Evolutionary conservation across 2,888 invertebrate species (phyloP).

Genomic region (Drosophila acutilabella): DNA sequence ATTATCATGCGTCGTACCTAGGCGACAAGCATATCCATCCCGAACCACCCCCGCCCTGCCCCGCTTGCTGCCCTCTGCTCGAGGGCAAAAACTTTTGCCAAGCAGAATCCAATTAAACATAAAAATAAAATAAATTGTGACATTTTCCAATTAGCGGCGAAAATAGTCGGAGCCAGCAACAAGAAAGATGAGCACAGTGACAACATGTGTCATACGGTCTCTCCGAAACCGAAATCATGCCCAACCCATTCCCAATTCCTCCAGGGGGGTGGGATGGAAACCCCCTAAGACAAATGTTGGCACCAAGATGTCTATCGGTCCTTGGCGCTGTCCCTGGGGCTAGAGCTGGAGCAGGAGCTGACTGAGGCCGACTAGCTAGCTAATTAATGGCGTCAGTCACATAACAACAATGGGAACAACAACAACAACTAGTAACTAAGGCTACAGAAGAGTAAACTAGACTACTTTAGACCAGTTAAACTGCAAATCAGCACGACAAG

Average conservation of each 20-base stretch:
- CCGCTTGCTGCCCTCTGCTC: not conserved
- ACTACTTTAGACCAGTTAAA: too few relatives aligned
- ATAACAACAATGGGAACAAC: conserved; percentile 49
- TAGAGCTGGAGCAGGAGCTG: conserved; percentile 30
- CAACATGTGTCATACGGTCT: conserved; percentile 74
- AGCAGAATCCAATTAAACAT: conserved; percentile 76
- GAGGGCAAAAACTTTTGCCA: conserved; percentile 47
- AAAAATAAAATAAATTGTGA: conserved; percentile 80
- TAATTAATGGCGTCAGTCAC: conserved; percentile 75
- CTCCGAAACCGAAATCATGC: conserved; percentile 3
- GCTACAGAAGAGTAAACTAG: not conserved
- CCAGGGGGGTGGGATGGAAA: not conserved
- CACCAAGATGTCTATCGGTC: conserved; percentile 78
- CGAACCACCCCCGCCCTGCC: not conserved
- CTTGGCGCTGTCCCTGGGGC: conserved; percentile 28
- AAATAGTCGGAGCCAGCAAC: conserved; percentile 54
- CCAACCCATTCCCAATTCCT: conserved; percentile 7
- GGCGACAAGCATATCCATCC: conserved; percentile 48
- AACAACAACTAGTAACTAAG: conserved; percentile 22
- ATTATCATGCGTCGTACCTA: conserved; percentile 78
- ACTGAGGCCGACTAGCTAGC: conserved; percentile 53
- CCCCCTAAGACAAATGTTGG: conserved; percentile 69
- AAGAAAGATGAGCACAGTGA: conserved; percentile 70
- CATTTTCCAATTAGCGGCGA: conserved; percentile 78
- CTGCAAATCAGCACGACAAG: too few relatives aligned